Evolutionary conservation across 2,888 invertebrate species (phyloP), one percentile per base, ranked within the genome.

Genomic region (Glyphotaelius pellucidus): DNA sequence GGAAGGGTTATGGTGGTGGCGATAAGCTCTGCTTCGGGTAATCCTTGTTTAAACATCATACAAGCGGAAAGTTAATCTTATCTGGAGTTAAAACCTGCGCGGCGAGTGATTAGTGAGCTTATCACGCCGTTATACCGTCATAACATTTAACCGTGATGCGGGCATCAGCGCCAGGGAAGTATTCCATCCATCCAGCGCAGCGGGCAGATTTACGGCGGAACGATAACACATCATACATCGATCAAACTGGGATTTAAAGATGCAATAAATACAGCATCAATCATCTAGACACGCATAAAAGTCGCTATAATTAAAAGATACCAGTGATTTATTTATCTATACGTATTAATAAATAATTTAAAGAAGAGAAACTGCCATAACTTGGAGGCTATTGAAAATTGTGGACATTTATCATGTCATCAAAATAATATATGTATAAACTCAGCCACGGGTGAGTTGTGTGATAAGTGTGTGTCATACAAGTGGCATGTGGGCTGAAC

Each of bases 51-150:
- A 30, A 67, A 67, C 87, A 87, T 31, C 31, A 87, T 31, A 87
- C 52, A 67, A 87, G 87, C 87, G 67, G 87, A 87, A 87, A 47
- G 67, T 87, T 87, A 87, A 87, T 87, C 52, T 87, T 67, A 67
- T 31, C 52, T 87, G 31, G 87, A 47, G 87, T 35, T 87, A 52
- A 67, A 86, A 86, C 47, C 85, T 86, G 85, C 85, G 42, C 38
- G 42, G 30, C 32, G 31, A 52, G 47, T 47, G 87, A 87, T 52
- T 87, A 52, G 52, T 52, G n/a, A 5, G 15, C 52, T 87, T 87
- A 52, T 52, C 52, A 85, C 85, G 38, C 85, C 85, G 85, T 85
- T 35, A 42, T n/a, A 42, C 30, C n/a, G 25, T 67, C 85, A 86
- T 38, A 85, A 85, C 67, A 67, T 67, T 25, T 67, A 25, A 67